A percentile compares a stretch with the other conserved stretches of the same genome.
phyloP scores from a whole-genome alignment of 2,113 vertebrate species.

The Theropithecus gelada region DNA sequence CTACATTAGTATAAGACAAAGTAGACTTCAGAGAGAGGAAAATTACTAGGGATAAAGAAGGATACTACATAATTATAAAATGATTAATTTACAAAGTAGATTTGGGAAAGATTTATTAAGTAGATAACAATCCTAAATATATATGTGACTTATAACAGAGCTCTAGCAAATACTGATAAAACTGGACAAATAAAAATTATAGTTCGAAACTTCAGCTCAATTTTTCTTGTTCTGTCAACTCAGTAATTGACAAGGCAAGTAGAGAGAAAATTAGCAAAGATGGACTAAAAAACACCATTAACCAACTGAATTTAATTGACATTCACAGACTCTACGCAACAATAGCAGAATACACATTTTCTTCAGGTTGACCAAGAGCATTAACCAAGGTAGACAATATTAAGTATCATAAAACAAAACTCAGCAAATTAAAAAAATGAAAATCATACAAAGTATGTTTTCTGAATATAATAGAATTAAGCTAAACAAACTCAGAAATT shows the following conservation, averaged over 20 bases:
- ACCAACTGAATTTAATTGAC: not conserved
- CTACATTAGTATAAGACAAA: not conserved
- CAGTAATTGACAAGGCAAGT: not conserved
- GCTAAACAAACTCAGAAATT: not conserved
- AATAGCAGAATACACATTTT: not conserved
- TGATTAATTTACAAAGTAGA: not conserved
- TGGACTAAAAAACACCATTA: not conserved
- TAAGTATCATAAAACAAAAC: not conserved
- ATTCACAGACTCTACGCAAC: not conserved
- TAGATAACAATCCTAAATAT: not conserved
- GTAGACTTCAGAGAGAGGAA: not conserved
- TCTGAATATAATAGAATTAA: not conserved
- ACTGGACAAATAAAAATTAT: not conserved
- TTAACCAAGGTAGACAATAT: not conserved
- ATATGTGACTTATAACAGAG: not conserved
- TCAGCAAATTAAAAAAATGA: not conserved
- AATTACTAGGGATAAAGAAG: not conserved
- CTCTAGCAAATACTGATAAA: not conserved
- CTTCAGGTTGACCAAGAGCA: not conserved
- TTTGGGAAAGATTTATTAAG: too few relatives aligned
- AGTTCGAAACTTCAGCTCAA: not conserved
- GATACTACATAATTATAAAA: not conserved
- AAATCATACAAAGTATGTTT: not conserved
- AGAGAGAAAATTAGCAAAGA: slow-evolving; percentile 24
- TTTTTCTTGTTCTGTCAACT: not conserved